A percentile compares a stretch with the other conserved stretches of the same genome.
phyloP scores from a whole-genome alignment of 2,797 vertebrate genomes.

The Spinus pinus region DNA sequence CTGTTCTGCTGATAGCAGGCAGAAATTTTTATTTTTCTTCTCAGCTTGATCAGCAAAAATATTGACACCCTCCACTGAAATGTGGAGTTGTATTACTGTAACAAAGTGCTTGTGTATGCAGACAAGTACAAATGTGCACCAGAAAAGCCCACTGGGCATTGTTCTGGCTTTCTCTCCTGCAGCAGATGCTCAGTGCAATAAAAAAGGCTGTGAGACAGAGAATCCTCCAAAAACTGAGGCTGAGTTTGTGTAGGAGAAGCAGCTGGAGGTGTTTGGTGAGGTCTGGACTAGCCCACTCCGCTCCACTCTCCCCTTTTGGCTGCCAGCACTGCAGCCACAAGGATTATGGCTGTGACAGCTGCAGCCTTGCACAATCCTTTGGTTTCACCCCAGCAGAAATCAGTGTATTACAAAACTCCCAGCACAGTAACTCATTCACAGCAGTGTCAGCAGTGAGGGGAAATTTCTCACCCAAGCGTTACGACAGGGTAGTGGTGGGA shows the following conservation, averaged over 20 bases:
- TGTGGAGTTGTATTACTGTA: neutral
- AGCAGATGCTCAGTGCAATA: neutral
- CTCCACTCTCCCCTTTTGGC: neutral
- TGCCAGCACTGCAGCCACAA: neutral
- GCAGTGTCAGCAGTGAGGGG: neutral
- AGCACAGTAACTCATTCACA: conserved; percentile 7
- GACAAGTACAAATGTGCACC: neutral
- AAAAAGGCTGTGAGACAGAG: neutral
- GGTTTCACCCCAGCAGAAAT: neutral
- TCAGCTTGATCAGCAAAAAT: neutral
- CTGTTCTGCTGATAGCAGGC: neutral
- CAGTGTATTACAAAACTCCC: neutral
- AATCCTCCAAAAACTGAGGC: neutral
- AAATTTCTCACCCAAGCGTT: neutral
- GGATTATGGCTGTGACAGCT: conserved; percentile 21
- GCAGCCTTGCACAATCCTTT: neutral
- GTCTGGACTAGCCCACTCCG: neutral
- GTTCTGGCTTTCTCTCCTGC: neutral
- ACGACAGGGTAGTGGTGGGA: fast-evolving
- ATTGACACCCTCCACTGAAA: neutral
- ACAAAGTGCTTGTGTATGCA: neutral
- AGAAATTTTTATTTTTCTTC: neutral
- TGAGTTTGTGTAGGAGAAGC: neutral
- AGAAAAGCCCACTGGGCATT: neutral
- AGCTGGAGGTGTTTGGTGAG: conserved; percentile 1